Base-by-base conservation (phyloP, 2,113 vertebrate genomes). In the Plotosus lineatus region DNA sequence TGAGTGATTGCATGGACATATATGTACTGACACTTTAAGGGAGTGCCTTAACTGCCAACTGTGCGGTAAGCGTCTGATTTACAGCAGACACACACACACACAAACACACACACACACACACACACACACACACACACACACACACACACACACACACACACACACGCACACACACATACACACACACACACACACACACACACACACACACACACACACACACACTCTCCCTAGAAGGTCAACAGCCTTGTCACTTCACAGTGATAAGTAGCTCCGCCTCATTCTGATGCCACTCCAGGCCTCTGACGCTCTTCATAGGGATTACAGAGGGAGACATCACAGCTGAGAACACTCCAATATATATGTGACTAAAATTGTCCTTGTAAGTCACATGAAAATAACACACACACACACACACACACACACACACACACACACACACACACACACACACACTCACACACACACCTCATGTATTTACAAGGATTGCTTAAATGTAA, bases 301-400 rank as follows among this genome's bases (percentile, higher is more conserved):
- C 58, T 31, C 75, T 15, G 15, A 48, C 55, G 17, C 58, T 81
- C 33, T 53, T 42, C 46, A 38, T 42, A 17, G 36, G 71, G 26
- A 69, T 44, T 31, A 56, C 4, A 26, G 12, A n/a, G 28, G 61
- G 36, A 38, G 51, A 33, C 71, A 65, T 60, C 48, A 44, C 79
- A 81, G 79, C 71, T 65, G 71, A 66, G 56, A 81, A 53, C 79
- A 74, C 69, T 74, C 36, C 56, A 74, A 51, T 74, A 75, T 69
- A 55, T 69, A 53, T 44, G 36, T n/a, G 36, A 36, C 28, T 53
- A 36, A 61, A 63, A 61, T 40, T 23, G 48, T 65, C 79, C 74
- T 82, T 77, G 44, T 36, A 77, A 56, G 75, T 82, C 50, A 77
- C 38, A 71, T 31, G 26, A 66, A 56, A 82, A 46, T 36, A 56